Evolutionary conservation across 2,113 vertebrate species (phyloP), one percentile per base, ranked within the genome.

Genomic region (Siniperca knerii): DNA sequence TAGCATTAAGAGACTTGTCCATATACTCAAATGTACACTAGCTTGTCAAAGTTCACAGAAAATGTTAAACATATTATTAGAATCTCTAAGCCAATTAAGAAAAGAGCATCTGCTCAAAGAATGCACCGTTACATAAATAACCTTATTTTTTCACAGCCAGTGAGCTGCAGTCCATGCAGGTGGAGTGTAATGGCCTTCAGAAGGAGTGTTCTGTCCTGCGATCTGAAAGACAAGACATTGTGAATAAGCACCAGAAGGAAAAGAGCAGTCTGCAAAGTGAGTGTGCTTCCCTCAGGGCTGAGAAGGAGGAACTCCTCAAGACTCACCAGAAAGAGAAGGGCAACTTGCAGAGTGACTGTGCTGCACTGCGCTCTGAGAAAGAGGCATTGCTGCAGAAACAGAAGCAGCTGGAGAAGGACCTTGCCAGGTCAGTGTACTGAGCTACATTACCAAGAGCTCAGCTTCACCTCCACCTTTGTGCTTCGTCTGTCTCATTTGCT

Each of bases 131-230:
- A 57, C 18, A 72, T 82, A 72, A 87, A 23, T 29, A 29, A 7
- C 8, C 2, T 42, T 7, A 0, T 54, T 75, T 2, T 70, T 55
- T 72, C 70, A 37, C 87, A 95, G 95, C 94, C 94, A 95, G 91
- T 92, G 98, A 99, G 91, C 94, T 99, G 86, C 97, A 98, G 91
- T 96, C 97, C 85, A 84, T 99, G 93, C 97, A 96, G 94, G 92
- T 94, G 89, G 96, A 97, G 87, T 97, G 96, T 92, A 94, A 89
- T 3, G 82, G 84, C 58, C 92, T 96, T 64, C 93, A 95, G 90
- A 95, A 90, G 77, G 95, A 96, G 87, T 95, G 94, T 37, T 89
- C 87, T 3, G 79, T 75, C 48, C 93, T 96, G 75, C 89, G 91
- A 33, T 90, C 94, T 15, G 95, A 96, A 83, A 94, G 92, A 52